phyloP scores from a whole-genome alignment of 2,888 invertebrate species.

The Tipula unca region DNA sequence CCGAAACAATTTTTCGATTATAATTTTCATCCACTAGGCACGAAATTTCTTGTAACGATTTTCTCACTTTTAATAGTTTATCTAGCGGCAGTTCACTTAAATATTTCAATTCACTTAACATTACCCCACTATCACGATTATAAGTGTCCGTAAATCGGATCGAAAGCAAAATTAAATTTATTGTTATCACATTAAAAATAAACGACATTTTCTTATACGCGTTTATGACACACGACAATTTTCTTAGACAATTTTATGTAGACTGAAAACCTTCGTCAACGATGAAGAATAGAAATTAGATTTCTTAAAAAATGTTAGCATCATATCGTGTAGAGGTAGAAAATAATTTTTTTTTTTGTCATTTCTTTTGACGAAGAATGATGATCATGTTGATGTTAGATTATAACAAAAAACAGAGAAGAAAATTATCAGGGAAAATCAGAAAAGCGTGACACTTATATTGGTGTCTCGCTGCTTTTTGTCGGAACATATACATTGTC shows the following conservation, averaged over 20 bases:
- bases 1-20: background rate
- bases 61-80: constrained; percentile 54
- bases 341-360: background rate
- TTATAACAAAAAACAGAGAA: background rate
- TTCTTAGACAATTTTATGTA: background rate
- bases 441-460: background rate
- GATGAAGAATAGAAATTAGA: background rate
- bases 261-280: constrained; percentile 8
- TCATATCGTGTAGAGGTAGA: background rate
- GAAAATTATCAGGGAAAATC: background rate
- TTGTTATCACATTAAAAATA: background rate
- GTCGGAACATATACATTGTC: background rate
- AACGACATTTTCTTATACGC: background rate
- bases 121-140: background rate
- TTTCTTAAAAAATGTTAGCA: background rate
- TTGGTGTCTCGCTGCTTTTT: background rate
- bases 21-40: constrained; percentile 18
- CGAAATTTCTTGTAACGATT: constrained; percentile 32
- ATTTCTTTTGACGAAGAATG: background rate
- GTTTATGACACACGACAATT: background rate
- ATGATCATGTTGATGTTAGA: background rate
- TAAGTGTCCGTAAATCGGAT: background rate
- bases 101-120: constrained; percentile 27
- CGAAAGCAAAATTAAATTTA: constrained; percentile 3
- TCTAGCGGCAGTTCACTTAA: constrained; percentile 61